phyloP scores from a whole-genome alignment of 53 echinoderm and acorn worm species.

The Actinopyga echinites region DNA sequence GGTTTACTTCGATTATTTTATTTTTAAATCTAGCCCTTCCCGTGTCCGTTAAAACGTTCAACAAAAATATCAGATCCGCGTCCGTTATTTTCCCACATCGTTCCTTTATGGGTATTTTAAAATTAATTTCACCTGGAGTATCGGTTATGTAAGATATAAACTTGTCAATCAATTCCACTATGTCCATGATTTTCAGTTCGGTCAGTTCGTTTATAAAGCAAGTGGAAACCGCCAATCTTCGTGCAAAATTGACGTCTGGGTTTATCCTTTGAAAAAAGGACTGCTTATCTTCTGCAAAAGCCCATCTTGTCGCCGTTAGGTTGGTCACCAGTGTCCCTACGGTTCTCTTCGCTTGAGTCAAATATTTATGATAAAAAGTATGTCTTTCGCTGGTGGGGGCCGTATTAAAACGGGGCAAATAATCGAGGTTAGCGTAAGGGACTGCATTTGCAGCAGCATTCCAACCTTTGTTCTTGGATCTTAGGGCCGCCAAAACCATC shows the following conservation, averaged over 20 bases:
- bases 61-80: background rate
- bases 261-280: background rate
- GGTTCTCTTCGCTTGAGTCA: background rate
- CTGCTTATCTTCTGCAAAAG: background rate
- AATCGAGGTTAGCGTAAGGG: background rate
- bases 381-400: background rate
- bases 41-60: background rate
- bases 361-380: background rate
- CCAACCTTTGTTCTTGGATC: background rate
- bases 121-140: background rate
- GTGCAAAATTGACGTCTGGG: background rate
- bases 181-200: background rate
- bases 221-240: background rate
- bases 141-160: background rate
- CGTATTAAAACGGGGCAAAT: background rate
- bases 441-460: background rate
- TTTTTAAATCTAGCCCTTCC: background rate
- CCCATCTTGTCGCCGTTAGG: background rate
- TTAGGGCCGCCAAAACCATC: background rate
- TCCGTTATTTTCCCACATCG: background rate
- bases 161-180: background rate
- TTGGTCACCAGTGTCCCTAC: background rate
- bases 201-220: background rate
- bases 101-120: background rate
- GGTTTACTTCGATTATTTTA: background rate